Percentiles rank a stretch among this genome's conserved stretches.
These are phyloP conservation scores for Miichthys miiuy DNA, from an alignment of 2,797 vertebrate species.

Conservation along the genomic window DNA sequence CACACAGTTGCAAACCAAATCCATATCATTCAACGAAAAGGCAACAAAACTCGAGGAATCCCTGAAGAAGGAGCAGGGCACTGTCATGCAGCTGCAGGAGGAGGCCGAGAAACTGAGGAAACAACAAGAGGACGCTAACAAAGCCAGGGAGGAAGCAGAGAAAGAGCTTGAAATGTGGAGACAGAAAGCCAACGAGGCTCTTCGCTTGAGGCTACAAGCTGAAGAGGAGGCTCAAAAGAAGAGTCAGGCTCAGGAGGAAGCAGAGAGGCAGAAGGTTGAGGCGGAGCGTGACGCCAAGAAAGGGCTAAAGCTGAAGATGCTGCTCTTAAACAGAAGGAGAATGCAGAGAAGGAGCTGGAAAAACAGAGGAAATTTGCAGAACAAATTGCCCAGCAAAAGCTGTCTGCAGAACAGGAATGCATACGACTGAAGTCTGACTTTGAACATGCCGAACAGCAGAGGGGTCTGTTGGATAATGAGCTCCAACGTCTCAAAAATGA, in stretches of 20 bases:
- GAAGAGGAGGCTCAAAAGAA: conserved; percentile 97
- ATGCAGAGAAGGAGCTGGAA: conserved; percentile 94
- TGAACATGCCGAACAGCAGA: conserved; percentile 93
- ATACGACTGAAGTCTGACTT: conserved; percentile 93
- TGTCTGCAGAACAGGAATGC: conserved; percentile 93
- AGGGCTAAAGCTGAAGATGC: conserved; percentile 91
- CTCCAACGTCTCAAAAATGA: conserved; percentile 92
- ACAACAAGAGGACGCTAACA: conserved; percentile 91
- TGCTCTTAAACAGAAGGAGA: conserved; percentile 92
- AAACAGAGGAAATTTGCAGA: conserved; percentile 92
- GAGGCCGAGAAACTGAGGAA: conserved; percentile 89
- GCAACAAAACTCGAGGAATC: conserved; percentile 91
- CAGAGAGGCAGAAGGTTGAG: conserved; percentile 94
- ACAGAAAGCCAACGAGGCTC: conserved; percentile 95
- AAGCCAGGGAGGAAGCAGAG: conserved; percentile 89
- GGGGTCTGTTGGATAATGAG: conserved; percentile 92
- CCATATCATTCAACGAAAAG: conserved; percentile 87
- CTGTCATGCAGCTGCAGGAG: conserved; percentile 91
- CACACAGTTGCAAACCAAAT: conserved; percentile 88
- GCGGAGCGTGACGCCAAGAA: conserved; percentile 93
- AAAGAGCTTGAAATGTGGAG: conserved; percentile 95
- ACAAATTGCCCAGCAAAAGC: conserved; percentile 91
- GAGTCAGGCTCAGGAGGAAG: conserved; percentile 92
- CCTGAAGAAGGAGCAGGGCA: conserved; percentile 91
- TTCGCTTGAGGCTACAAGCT: conserved; percentile 92